Evolutionary conservation across 1,140 invertebrate genomes (phyloP), one percentile per base, ranked within the genome.

Genomic region (Macrobrachium nipponense): DNA sequence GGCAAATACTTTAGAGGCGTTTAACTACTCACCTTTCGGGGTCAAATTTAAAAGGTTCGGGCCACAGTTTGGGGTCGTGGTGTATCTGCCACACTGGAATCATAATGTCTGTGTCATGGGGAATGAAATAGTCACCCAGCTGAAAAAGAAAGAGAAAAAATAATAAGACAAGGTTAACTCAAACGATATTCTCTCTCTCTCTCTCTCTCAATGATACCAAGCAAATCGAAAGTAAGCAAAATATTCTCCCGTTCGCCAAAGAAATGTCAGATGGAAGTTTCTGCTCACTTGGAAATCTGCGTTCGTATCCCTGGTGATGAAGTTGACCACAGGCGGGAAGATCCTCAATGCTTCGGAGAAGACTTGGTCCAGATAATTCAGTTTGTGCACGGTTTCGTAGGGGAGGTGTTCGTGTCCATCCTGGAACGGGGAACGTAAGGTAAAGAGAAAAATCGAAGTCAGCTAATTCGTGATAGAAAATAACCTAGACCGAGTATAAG

Each of bases 61-160:
- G 51, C 51, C 51, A 51, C 12, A 51, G 12, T 51, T 51, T 51
- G 8, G 93, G 91, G 89, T 95, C 93, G 73, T 94, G 92, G 90
- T 97, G 96, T 27, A 96, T 86, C n/a, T 76, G 60, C 72, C 76
- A 62, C 23, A 78, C 77, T 27, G 88, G 87, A 36, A 89, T 68
- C 36, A 73, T 61, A 43, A 89, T 60, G 11, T 83, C 11, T 0
- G 80, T 89, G n/a, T 75, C 78, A 11, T 59, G n/a, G 7, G 75
- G 81, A 14, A 87, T 87, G 51, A 20, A 44, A 14, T 18, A 27
- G 8, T 44, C 61, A 12, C 78, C 15, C 43, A 80, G 36, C 78
- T 80, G 78, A 5, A 7, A n/a, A 7, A 80, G 58, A n/a, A 7
- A 80, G 58, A 70, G 0, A 70, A 51, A 51, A 12, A 51, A 51